phyloP scores from a whole-genome alignment of 2,888 invertebrate genomes.

The Yponomeuta sedellus region DNA sequence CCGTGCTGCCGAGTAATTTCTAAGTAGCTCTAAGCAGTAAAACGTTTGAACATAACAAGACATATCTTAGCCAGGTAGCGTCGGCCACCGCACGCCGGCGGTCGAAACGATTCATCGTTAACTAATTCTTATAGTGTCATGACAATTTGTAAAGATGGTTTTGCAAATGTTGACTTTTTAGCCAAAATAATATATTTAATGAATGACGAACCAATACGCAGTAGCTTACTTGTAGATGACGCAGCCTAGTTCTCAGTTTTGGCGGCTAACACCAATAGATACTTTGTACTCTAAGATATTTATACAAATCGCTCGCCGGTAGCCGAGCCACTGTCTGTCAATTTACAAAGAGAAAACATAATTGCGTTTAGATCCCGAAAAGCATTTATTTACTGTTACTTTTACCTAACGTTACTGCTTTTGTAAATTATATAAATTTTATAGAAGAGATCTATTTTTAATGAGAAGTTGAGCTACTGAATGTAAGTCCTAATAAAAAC shows the following conservation, averaged over 20 bases:
- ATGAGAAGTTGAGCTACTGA: constrained; percentile 70
- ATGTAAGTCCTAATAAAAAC: constrained; percentile 56
- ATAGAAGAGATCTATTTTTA: constrained; percentile 76
- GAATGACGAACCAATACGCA: constrained; percentile 75
- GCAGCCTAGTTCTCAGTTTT: constrained; percentile 72
- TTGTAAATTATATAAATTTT: constrained; percentile 75
- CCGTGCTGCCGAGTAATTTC: neutral
- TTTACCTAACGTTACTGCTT: constrained; percentile 66
- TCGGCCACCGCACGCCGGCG: constrained; percentile 35
- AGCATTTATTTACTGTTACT: constrained; percentile 71
- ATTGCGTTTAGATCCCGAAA: constrained; percentile 68
- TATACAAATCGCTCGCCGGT: constrained; percentile 64
- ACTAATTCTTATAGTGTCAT: constrained; percentile 73
- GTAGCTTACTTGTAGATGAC: constrained; percentile 72
- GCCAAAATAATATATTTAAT: constrained; percentile 70
- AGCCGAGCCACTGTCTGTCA: constrained; percentile 71
- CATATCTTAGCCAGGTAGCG: constrained; percentile 56
- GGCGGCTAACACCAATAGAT: constrained; percentile 72
- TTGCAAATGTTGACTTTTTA: constrained; percentile 76
- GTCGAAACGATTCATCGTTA: constrained; percentile 63
- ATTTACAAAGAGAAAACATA: constrained; percentile 60
- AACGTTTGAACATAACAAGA: constrained; percentile 49
- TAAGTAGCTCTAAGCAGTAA: neutral
- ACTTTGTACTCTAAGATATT: constrained; percentile 71
- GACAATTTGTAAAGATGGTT: constrained; percentile 72